Conservation (phyloP, 92 coral and sea anemone genomes). For the Isaurus tuberculatus region DNA sequence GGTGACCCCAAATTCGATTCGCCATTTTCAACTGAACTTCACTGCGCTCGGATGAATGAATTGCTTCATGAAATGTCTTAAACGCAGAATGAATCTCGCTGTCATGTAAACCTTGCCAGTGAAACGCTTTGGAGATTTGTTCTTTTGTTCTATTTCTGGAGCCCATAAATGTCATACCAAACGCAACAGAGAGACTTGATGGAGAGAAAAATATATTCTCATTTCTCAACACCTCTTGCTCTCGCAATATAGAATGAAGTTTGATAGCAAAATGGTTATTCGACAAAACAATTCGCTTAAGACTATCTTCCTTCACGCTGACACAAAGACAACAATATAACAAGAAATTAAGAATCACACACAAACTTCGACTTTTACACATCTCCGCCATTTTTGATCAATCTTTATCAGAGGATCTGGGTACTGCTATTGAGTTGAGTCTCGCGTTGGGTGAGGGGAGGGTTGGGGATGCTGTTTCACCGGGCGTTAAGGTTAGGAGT, state of each 20-base stretch:
- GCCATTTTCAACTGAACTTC: conserved; percentile 74
- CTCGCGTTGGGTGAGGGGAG: too few relatives aligned
- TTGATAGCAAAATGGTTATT: conserved; percentile 29
- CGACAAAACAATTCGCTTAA: conserved; percentile 13
- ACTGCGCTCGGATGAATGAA: conserved; percentile 52
- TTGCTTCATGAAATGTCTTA: conserved; percentile 78
- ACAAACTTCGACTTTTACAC: not conserved
- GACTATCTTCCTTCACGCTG: not conserved
- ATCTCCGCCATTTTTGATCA: conserved; percentile 18
- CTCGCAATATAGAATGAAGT: conserved; percentile 31
- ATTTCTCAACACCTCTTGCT: conserved; percentile 26
- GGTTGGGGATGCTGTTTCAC: too few relatives aligned
- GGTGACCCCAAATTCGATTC: conserved; percentile 89
- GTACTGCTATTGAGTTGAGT: not conserved
- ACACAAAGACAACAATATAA: not conserved
- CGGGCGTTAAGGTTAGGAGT: too few relatives aligned
- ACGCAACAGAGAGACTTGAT: conserved; percentile 77
- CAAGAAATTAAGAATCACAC: not conserved
- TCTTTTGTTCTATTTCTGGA: conserved; percentile 75
- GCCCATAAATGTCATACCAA: conserved; percentile 88
- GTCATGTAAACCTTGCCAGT: conserved; percentile 68
- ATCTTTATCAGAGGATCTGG: not conserved
- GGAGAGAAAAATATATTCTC: conserved; percentile 86
- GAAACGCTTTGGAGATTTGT: conserved; percentile 73
- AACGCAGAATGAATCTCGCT: conserved; percentile 73